Evolutionary conservation across 2,888 invertebrate species (phyloP), one percentile per base, ranked within the genome.

Genomic region (Tetrapedia diversipes): DNA sequence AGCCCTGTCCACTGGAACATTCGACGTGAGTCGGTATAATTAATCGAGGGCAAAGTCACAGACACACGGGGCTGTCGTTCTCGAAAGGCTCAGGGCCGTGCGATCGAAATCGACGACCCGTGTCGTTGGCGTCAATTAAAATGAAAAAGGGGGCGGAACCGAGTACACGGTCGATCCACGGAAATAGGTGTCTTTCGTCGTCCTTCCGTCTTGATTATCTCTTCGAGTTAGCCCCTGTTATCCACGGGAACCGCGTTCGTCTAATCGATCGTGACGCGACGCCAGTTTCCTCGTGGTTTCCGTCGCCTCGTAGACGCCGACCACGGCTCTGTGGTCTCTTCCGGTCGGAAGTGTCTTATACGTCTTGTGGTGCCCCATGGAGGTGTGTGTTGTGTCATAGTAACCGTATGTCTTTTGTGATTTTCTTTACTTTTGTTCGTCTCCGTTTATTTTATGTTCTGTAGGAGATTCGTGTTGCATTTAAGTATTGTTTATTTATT

Each of bases 111-210:
- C 69, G 54, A 60, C 72, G 61, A 39, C 34, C 47, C 56, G 53
- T 37, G 39, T 66, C 49, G 37, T 64, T 63, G 66, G 66, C 66
- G 61, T 81, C 81, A 76, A 81, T 81, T 81, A 71, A 54, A 64
- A 70, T 70, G 22, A 27, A 8, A n/a, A 54, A 66, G 77, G 67
- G 57, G n/a, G n/a, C n/a, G n/a, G n/a, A n/a, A n/a, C n/a, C n/a
- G n/a, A n/a, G n/a, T n/a, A n/a, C n/a, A n/a, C n/a, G n/a, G n/a
- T n/a, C n/a, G n/a, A n/a, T n/a, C n/a, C n/a, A n/a, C n/a, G n/a
- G n/a, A n/a, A n/a, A n/a, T n/a, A n/a, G n/a, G n/a, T n/a, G n/a
- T n/a, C n/a, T n/a, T n/a, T n/a, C n/a, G n/a, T 56, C 61, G 32
- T 51, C 39, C 54, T 60, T n/a, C 32, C 72, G 14, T 10, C 60